Evolutionary conservation across 2,113 vertebrate species (phyloP).

Genomic region (Macaca fascicularis): DNA sequence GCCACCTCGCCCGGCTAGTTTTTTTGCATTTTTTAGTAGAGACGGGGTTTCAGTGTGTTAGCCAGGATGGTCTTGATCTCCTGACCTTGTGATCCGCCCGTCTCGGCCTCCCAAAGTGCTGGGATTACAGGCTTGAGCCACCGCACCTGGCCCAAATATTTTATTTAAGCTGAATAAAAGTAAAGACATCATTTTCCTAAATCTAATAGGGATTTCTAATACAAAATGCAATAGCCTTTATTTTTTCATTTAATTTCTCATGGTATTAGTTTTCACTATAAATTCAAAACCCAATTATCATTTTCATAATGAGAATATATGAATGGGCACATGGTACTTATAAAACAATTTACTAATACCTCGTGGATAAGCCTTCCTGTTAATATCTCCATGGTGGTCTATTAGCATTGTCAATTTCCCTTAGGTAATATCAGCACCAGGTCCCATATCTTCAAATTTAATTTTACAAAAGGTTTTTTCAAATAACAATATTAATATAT

Average conservation of each 20-base stretch:
- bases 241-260: slow-evolving; percentile 28
- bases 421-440: not conserved
- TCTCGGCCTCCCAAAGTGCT: too few species aligned
- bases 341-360: slow-evolving; percentile 17
- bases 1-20: too few species aligned
- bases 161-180: slow-evolving; percentile 31
- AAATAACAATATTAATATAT: slow-evolving; percentile 34
- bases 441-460: slow-evolving; percentile 45
- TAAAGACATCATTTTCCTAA: not conserved
- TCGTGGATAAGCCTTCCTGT: not conserved
- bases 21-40: too few species aligned
- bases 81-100: too few species aligned
- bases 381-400: not conserved
- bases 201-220: slow-evolving; percentile 32
- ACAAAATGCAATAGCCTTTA: not conserved
- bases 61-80: too few species aligned
- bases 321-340: not conserved
- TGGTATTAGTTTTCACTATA: slow-evolving; percentile 23
- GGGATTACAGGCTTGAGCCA: too few species aligned
- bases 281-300: slow-evolving; percentile 54
- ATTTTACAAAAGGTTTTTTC: not conserved
- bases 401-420: slow-evolving; percentile 16
- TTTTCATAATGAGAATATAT: slow-evolving; percentile 16
- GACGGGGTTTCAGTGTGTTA: too few species aligned
- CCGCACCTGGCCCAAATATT: not conserved